These are phyloP conservation scores for Ellobius talpinus DNA, from an alignment of 2,113 vertebrate genomes.

Conservation along the genomic window DNA sequence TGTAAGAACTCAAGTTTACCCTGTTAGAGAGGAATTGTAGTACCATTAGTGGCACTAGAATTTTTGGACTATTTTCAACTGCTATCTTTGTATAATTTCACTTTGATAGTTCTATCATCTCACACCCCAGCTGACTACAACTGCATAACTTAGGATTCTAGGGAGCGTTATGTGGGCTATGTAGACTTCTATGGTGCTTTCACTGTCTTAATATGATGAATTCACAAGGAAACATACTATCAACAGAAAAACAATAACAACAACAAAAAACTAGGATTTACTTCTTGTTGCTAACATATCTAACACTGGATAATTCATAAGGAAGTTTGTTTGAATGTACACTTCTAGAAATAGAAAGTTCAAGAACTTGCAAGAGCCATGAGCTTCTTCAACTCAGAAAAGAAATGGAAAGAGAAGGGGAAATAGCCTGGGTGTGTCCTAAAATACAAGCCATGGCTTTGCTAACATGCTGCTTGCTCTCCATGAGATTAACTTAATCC, in stretches of 20 bases:
- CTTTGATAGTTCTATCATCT: neutral
- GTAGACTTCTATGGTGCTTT: neutral
- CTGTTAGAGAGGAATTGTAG: neutral
- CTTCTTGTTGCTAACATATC: neutral
- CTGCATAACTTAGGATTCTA: neutral
- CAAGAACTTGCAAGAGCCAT: neutral
- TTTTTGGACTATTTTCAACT: neutral
- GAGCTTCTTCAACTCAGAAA: neutral
- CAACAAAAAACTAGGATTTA: neutral
- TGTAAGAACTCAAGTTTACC: neutral
- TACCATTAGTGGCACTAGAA: neutral
- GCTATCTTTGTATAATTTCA: constrained; percentile 10
- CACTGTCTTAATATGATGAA: neutral
- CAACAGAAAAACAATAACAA: neutral
- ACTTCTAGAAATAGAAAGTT: neutral
- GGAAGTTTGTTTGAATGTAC: neutral
- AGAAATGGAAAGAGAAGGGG: neutral
- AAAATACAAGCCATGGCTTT: too few relatives aligned
- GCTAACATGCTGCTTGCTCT: neutral
- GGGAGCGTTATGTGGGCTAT: accelerated
- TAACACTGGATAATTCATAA: neutral
- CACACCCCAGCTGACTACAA: neutral
- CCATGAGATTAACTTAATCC: neutral
- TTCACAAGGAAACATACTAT: neutral
- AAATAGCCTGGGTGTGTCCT: neutral